Evolutionary conservation across 2,113 vertebrate genomes (phyloP).

Genomic region (Marcusenius ussheri): DNA sequence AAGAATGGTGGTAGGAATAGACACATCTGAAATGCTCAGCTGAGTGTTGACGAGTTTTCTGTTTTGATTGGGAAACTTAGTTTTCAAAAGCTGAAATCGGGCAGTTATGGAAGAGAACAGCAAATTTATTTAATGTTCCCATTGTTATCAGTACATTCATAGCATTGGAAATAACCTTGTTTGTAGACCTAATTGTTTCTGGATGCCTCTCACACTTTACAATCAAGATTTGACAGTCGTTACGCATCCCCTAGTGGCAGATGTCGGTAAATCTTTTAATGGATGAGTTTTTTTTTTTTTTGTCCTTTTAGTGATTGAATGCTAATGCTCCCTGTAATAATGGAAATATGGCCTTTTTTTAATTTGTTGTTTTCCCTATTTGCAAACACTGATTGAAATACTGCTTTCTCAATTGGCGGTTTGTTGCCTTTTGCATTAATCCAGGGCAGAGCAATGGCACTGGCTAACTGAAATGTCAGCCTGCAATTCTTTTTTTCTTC

Average conservation of each 20-base stretch:
- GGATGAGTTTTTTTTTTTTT: neutral
- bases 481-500: neutral
- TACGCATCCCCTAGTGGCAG: neutral
- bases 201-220: neutral
- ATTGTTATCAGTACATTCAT: neutral
- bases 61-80: neutral
- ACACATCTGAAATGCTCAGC: neutral
- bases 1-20: neutral
- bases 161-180: neutral
- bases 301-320: neutral
- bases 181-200: neutral
- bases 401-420: neutral
- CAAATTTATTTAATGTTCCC: neutral
- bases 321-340: neutral
- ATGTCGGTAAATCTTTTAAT: neutral
- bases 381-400: neutral
- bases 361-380: neutral
- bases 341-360: neutral
- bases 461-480: neutral
- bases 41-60: neutral
- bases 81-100: neutral
- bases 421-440: neutral
- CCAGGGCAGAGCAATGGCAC: neutral
- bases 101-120: neutral
- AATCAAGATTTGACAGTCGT: neutral